phyloP scores from a whole-genome alignment of 2,888 invertebrate species.

The Chelonus formosanus region DNA sequence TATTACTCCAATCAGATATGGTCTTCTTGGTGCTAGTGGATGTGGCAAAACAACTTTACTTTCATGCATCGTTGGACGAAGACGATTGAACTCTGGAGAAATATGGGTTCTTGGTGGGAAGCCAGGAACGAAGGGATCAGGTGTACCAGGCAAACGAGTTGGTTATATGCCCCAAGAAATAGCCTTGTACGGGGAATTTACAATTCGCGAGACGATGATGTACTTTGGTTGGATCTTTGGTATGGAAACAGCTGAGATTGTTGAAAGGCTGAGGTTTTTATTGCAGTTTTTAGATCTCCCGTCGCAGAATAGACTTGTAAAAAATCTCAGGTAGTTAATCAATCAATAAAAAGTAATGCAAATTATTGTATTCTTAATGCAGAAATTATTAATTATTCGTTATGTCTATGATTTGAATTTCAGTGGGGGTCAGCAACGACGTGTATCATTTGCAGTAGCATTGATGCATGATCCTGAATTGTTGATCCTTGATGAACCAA shows the following conservation, averaged over 20 bases:
- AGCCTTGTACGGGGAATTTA: constrained; percentile 90
- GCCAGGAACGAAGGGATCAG: constrained; percentile 89
- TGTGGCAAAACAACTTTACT: constrained; percentile 96
- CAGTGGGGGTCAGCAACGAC: constrained; percentile 90
- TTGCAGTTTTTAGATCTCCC: constrained; percentile 91
- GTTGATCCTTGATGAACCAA: constrained; percentile 91
- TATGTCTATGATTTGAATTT: neutral
- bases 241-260: constrained; percentile 84
- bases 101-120: constrained; percentile 90
- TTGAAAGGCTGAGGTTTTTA: constrained; percentile 83
- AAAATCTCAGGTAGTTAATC: constrained; percentile 74
- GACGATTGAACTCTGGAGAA: constrained; percentile 85
- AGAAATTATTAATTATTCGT: no score
- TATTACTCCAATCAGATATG: constrained; percentile 74
- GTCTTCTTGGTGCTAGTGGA: constrained; percentile 92
- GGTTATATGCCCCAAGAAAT: constrained; percentile 98
- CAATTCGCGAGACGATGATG: constrained; percentile 94
- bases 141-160: constrained; percentile 92
- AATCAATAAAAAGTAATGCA: neutral
- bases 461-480: constrained; percentile 93
- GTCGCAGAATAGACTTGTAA: constrained; percentile 81
- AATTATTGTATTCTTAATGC: no score
- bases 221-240: constrained; percentile 97
- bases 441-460: constrained; percentile 91
- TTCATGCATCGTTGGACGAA: constrained; percentile 89